Evolutionary conservation across 2,113 vertebrate genomes (phyloP).

Genomic region (Ciconia stormi): DNA sequence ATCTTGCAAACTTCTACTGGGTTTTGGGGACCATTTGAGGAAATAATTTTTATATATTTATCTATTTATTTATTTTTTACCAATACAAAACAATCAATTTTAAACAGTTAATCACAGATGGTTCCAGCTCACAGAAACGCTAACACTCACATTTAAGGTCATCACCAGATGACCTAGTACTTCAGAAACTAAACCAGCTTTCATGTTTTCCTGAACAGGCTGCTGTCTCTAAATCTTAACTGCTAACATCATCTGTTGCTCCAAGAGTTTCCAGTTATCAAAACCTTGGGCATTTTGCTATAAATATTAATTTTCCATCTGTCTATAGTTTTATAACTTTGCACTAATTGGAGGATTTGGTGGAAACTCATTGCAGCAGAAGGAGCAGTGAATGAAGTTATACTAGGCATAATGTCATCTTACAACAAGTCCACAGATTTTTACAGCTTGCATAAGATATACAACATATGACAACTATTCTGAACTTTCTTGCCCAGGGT

Average conservation of each 20-base stretch:
- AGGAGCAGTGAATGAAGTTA: background rate
- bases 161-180: background rate
- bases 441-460: background rate
- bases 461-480: background rate
- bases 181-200: background rate
- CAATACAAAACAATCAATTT: background rate
- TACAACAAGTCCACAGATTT: background rate
- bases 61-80: background rate
- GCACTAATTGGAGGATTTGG: background rate
- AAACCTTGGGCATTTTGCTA: background rate
- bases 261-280: background rate
- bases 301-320: slow-evolving; percentile 29
- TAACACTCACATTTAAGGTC: background rate
- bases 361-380: background rate
- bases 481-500: background rate
- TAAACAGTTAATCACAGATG: background rate
- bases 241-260: background rate
- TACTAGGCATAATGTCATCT: background rate
- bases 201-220: background rate
- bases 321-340: background rate
- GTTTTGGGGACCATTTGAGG: background rate
- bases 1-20: background rate
- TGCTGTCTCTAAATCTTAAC: background rate
- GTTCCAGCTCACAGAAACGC: background rate
- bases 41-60: background rate